Evolutionary conservation across 2,888 invertebrate genomes (phyloP).

Genomic region (Caenorhabditis sp.): DNA sequence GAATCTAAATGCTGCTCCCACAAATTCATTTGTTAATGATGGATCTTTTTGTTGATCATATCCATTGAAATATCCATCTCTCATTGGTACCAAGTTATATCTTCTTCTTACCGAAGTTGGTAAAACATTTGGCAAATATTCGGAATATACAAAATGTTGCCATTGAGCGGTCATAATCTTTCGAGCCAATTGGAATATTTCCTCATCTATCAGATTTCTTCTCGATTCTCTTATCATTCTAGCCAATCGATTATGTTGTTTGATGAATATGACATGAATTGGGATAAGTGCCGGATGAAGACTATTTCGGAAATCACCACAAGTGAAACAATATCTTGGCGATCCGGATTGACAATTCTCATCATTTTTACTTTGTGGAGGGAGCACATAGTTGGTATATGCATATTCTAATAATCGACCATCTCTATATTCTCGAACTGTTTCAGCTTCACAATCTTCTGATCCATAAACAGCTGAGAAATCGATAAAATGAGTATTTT

Average conservation of each 20-base stretch:
- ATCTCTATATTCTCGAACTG: constrained; percentile 78
- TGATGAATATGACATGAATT: constrained; percentile 57
- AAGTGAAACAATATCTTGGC: constrained; percentile 46
- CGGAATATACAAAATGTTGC: constrained; percentile 74
- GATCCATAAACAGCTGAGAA: constrained; percentile 86
- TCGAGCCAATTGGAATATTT: constrained; percentile 61
- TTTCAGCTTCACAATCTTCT: constrained; percentile 82
- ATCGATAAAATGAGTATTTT: constrained; percentile 83
- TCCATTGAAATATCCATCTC: not conserved
- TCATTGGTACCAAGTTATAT: constrained; percentile 21
- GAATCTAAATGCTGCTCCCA: constrained; percentile 86
- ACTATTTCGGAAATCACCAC: constrained; percentile 58
- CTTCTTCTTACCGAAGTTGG: constrained; percentile 26
- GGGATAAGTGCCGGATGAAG: constrained; percentile 35
- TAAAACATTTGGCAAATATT: constrained; percentile 82
- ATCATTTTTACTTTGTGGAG: constrained; percentile 43
- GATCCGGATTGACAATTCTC: constrained; percentile 50
- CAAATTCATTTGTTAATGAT: constrained; percentile 78
- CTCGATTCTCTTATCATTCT: constrained; percentile 17
- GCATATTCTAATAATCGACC: constrained; percentile 38
- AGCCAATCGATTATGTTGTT: constrained; percentile 64
- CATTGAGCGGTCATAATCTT: constrained; percentile 73
- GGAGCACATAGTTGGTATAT: constrained; percentile 43
- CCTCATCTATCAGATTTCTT: constrained; percentile 44
- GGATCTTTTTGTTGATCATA: constrained; percentile 2